phyloP scores from a whole-genome alignment of 2,113 vertebrate species.

The Gymnocephalus cernua region DNA sequence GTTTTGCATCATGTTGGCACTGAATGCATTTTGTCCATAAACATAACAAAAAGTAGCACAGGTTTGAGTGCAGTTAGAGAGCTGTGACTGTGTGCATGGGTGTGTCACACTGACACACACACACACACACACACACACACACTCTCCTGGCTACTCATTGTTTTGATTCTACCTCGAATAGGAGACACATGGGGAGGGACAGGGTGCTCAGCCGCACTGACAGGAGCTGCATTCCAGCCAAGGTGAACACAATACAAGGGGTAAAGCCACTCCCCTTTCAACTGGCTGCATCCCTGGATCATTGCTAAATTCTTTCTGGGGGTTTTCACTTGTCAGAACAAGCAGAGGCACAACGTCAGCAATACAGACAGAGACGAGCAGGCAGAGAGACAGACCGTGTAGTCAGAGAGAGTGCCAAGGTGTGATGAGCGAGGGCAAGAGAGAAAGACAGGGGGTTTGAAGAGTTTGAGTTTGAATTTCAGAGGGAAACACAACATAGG shows the following conservation, averaged over 20 bases:
- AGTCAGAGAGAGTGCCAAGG: constrained; percentile 22
- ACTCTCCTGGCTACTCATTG: constrained; percentile 37
- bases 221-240: constrained; percentile 78
- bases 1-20: background rate
- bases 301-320: constrained; percentile 84
- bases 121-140: background rate
- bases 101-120: constrained; percentile 16
- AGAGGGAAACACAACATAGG: constrained; percentile 39
- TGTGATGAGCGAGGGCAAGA: constrained; percentile 28
- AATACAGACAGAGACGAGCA: constrained; percentile 32
- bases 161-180: constrained; percentile 48
- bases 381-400: constrained; percentile 31
- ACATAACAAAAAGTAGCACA: background rate
- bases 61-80: background rate
- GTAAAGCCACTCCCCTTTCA: constrained; percentile 82
- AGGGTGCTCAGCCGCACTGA: constrained; percentile 50
- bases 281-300: constrained; percentile 75
- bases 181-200: constrained; percentile 38
- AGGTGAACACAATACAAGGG: constrained; percentile 74
- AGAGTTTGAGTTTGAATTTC: constrained; percentile 54
- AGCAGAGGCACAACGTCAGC: constrained; percentile 80
- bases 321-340: constrained; percentile 85
- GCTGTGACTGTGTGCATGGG: background rate
- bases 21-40: background rate
- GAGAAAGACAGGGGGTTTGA: constrained; percentile 27